These are phyloP conservation scores for Dromiciops gliroides DNA, from an alignment of 2,113 vertebrate species.

Conservation along the genomic window DNA sequence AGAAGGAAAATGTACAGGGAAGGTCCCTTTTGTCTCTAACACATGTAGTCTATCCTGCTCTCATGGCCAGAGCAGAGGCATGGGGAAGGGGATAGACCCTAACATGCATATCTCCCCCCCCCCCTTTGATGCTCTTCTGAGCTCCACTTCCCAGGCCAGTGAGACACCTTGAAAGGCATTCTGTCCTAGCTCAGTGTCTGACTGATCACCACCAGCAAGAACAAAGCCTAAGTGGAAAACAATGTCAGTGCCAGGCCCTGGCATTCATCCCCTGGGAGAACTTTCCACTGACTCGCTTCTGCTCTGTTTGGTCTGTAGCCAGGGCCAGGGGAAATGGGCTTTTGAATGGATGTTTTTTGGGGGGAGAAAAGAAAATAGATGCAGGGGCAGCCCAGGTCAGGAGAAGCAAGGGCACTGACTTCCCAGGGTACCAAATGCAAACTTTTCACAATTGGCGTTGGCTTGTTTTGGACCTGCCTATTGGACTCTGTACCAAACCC, in stretches of 20 bases:
- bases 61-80: neutral
- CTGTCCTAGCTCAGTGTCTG: slow-evolving; percentile 48
- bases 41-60: neutral
- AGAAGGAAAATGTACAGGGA: neutral
- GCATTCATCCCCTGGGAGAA: slow-evolving; percentile 37
- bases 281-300: slow-evolving; percentile 49
- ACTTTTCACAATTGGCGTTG: neutral
- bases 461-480: neutral
- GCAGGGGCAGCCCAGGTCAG: neutral
- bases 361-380: neutral
- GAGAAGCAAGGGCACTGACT: neutral
- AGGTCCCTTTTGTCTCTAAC: no score
- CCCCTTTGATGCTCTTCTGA: fast-evolving
- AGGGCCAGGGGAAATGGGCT: slow-evolving; percentile 25
- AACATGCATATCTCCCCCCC: neutral
- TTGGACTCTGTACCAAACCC: neutral
- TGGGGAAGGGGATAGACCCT: neutral
- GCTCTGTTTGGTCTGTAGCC: slow-evolving; percentile 45
- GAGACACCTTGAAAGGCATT: slow-evolving; percentile 45
- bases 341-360: slow-evolving; percentile 10
- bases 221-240: slow-evolving; percentile 26
- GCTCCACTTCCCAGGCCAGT: neutral
- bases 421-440: neutral
- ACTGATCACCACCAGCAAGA: slow-evolving; percentile 63
- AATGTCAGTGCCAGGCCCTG: slow-evolving; percentile 10